These are phyloP conservation scores for Melinaea marsaeus DNA, from an alignment of 2,888 invertebrate genomes.

Conservation along the genomic window DNA sequence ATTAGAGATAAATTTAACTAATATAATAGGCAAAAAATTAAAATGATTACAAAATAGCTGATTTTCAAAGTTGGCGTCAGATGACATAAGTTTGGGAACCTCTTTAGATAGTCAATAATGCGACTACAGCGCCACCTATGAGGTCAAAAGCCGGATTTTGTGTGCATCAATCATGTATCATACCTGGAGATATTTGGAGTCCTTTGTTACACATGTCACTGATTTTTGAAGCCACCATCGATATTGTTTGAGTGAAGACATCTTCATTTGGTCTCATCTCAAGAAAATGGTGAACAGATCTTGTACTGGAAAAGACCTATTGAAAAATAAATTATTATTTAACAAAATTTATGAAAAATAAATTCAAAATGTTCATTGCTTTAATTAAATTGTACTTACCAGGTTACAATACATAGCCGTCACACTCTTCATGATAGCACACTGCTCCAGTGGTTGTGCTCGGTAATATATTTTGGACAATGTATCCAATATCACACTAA, in stretches of 20 bases:
- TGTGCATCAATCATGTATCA: constrained; percentile 15
- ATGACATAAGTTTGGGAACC: no score
- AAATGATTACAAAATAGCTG: no score
- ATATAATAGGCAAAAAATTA: no score
- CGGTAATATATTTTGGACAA: constrained; percentile 49
- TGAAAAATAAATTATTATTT: constrained; percentile 10
- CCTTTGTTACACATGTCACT: constrained; percentile 49
- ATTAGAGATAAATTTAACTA: no score
- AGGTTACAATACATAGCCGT: constrained; percentile 62
- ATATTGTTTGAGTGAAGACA: constrained; percentile 41
- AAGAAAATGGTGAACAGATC: constrained; percentile 47
- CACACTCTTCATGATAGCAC: constrained; percentile 53
- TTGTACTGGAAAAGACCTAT: constrained; percentile 52
- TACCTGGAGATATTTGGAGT: constrained; percentile 60
- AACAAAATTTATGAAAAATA: no score
- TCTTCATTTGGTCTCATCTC: constrained; percentile 33
- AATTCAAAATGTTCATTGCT: no score
- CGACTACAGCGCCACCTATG: no score
- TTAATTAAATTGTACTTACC: constrained; percentile 37
- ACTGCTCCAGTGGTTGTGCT: constrained; percentile 57
- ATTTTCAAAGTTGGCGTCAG: no score
- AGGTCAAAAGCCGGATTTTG: no score
- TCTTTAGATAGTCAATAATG: no score
- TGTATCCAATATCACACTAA: constrained; percentile 47
- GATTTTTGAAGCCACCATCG: constrained; percentile 43